These are phyloP conservation scores for Anhinga rufa DNA, from an alignment of 2,113 vertebrate species.

Conservation along the genomic window DNA sequence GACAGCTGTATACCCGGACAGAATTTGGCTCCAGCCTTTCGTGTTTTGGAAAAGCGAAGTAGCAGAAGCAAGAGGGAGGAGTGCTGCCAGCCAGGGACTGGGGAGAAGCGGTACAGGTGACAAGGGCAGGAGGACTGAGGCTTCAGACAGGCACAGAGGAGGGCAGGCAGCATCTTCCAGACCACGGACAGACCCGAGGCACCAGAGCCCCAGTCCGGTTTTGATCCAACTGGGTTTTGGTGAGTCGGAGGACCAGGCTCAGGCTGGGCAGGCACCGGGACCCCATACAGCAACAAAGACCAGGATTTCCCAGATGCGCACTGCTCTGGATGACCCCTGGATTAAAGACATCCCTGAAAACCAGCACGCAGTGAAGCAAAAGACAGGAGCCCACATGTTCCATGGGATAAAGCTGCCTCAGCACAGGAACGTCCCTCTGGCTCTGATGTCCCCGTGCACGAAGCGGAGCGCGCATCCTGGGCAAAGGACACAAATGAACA, in stretches of 20 bases:
- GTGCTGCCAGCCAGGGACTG: neutral
- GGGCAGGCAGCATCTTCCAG: neutral
- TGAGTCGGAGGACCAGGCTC: neutral
- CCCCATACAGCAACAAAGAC: neutral
- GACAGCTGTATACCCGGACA: conserved; percentile 1
- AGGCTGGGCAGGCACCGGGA: neutral
- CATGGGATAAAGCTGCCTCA: neutral
- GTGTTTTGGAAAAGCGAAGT: neutral
- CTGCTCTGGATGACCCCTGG: neutral
- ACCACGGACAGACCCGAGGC: neutral
- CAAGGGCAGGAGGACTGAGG: neutral
- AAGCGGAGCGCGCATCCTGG: neutral
- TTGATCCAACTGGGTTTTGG: neutral
- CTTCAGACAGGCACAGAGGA: neutral
- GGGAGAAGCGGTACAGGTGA: neutral
- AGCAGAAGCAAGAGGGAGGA: neutral
- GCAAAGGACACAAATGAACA: conserved; percentile 33
- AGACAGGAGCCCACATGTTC: neutral
- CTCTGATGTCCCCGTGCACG: neutral
- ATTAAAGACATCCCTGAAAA: neutral
- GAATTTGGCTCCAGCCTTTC: neutral
- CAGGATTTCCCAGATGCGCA: neutral
- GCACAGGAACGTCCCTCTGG: neutral
- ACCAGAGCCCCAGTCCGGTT: neutral
- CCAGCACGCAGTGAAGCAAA: neutral